Evolutionary conservation across 2,888 invertebrate species (phyloP).

Genomic region (Amblyjoppa proteus): DNA sequence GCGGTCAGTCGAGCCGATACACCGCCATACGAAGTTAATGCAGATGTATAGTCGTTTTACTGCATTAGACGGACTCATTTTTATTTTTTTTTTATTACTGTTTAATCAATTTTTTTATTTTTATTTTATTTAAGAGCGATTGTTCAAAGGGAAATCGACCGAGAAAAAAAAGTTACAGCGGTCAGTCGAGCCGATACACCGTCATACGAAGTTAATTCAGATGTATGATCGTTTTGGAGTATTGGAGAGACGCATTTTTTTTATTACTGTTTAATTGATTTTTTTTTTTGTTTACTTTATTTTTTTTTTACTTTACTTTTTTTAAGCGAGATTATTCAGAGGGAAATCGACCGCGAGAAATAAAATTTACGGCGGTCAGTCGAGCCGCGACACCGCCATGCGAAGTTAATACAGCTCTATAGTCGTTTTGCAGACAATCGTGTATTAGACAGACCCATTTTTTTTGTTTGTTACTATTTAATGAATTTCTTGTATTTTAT

Average conservation of each 20-base stretch:
- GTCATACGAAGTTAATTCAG: no score
- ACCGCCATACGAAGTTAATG: no score
- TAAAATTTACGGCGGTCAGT: no score
- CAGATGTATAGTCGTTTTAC: neutral
- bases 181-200: no score
- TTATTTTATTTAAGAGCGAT: neutral
- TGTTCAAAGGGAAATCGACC: neutral
- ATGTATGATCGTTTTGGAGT: no score
- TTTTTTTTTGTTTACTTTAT: no score
- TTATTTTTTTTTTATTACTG: neutral
- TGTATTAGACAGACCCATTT: neutral
- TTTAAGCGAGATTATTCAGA: neutral
- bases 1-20: slow-evolving; percentile 9
- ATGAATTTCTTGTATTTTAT: neutral
- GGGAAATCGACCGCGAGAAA: neutral
- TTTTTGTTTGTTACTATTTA: neutral
- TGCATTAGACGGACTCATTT: neutral
- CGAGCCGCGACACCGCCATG: no score
- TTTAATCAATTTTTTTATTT: neutral
- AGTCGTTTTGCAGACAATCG: neutral
- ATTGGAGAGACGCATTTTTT: no score
- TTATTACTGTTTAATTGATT: no score
- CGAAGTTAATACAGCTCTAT: neutral
- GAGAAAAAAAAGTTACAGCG: neutral
- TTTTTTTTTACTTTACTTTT: neutral